Evolutionary conservation across 2,113 vertebrate genomes (phyloP), one percentile per base, ranked within the genome.

Genomic region (Calonectris borealis): DNA sequence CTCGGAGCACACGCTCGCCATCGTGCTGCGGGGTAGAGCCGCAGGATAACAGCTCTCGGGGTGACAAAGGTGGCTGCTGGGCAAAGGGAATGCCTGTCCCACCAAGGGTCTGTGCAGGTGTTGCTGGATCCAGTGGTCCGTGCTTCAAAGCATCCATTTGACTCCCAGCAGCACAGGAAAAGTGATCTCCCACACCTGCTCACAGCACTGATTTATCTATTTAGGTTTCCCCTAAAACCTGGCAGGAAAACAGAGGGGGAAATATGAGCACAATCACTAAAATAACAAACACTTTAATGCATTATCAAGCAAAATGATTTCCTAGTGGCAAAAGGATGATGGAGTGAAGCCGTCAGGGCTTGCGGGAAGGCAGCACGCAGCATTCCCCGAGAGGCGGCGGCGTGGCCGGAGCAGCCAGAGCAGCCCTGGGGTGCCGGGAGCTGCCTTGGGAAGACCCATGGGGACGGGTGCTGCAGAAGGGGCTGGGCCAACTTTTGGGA

Each of bases 171-270:
- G 92, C 88, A 12, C 0, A 7, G 64, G 48, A 84, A 86, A 73
- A 66, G 70, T 80, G 70, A 34, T 66, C 88, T 84, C 73, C 84
- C 77, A 62, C 88, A 92, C 88, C 94, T 94, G 89, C 91, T 95
- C 42, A 0, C 83, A 83, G 88, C 88, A 29, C 90, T 91, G 86
- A 94, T 94, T 94, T 93, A 93, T 96, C 94, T 95, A 0, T 72
- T 82, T 52, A 68, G 60, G 70, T 89, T 97, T 95, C 78, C 84
- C 94, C 69, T 85, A 73, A 80, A 93, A 89, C 70, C 93, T 93
- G 96, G 96, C 97, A 95, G 86, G 83, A 85, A 93, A 94, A 96
- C 93, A 94, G 94, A 83, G 51, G 46, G 42, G 54, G 97, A 97
- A 95, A 96, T 83, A 82, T 27, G 93, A 97, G 93, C 64, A 31